Conservation (phyloP, 1,140 invertebrate genomes). For the Ceratina calcarata region DNA sequence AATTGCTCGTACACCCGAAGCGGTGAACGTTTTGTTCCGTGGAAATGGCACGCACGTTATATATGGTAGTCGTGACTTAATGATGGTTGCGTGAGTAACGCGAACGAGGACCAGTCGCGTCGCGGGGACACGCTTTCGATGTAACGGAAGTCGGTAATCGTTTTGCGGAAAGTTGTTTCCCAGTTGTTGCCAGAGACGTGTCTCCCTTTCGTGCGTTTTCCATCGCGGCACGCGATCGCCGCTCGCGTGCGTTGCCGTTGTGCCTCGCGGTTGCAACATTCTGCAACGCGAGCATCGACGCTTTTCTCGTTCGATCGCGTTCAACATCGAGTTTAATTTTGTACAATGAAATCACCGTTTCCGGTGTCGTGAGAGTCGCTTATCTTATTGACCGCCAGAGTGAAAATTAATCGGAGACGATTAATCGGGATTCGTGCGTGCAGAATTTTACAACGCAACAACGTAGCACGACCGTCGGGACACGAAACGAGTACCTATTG, state of each 20-base stretch:
- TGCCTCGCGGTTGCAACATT: neutral
- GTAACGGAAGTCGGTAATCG: slow-evolving; percentile 69
- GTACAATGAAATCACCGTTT: too few relatives aligned
- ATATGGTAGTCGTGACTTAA: slow-evolving; percentile 40
- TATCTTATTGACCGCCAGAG: too few relatives aligned
- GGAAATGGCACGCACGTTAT: slow-evolving; percentile 32
- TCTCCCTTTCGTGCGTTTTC: slow-evolving; percentile 20
- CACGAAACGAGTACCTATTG: neutral
- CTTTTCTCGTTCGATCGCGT: too few relatives aligned
- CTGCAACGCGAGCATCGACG: neutral
- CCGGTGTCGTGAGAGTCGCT: too few relatives aligned
- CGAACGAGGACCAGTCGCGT: slow-evolving; percentile 20
- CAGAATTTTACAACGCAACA: too few relatives aligned
- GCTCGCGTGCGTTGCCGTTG: neutral
- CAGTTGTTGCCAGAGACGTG: slow-evolving; percentile 44
- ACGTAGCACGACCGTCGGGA: neutral
- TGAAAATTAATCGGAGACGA: too few relatives aligned
- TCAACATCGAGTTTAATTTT: too few relatives aligned
- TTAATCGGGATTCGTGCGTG: too few relatives aligned
- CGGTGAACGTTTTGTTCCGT: slow-evolving; percentile 10
- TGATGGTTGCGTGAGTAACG: slow-evolving; percentile 54
- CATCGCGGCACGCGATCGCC: slow-evolving; percentile 16
- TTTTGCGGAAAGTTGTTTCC: slow-evolving; percentile 69
- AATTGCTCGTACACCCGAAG: neutral
- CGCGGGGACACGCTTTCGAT: slow-evolving; percentile 53